Evolutionary conservation across 2,113 vertebrate species (phyloP).

Genomic region (Centrocercus urophasianus): DNA sequence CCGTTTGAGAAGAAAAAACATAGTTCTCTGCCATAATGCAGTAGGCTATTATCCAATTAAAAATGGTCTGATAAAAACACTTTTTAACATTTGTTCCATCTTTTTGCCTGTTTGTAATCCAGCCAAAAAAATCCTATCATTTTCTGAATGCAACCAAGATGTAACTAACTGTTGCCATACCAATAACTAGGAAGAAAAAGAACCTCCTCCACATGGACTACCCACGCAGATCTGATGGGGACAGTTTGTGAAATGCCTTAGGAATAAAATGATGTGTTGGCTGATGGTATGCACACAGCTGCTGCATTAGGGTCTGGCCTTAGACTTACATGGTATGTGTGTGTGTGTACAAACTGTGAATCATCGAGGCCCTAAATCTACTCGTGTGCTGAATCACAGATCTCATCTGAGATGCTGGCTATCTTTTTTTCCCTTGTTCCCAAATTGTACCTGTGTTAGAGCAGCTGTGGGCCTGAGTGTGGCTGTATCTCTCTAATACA

Average conservation of each 20-base stretch:
- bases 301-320: neutral
- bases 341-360: neutral
- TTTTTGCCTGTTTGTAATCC: constrained; percentile 51
- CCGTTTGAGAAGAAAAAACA: neutral
- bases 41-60: constrained; percentile 44
- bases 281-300: neutral
- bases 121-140: constrained; percentile 59
- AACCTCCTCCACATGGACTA: constrained; percentile 62
- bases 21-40: constrained; percentile 36
- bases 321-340: neutral
- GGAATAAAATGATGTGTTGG: neutral
- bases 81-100: constrained; percentile 50
- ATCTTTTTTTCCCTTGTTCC: neutral
- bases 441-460: neutral
- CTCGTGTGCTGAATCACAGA: neutral
- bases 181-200: constrained; percentile 58
- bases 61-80: constrained; percentile 12
- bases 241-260: constrained; percentile 44
- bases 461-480: neutral
- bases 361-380: neutral
- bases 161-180: constrained; percentile 61
- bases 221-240: constrained; percentile 56
- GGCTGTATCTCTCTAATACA: neutral
- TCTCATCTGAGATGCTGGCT: neutral
- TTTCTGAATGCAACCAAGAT: constrained; percentile 54